Percentiles rank a stretch among this genome's conserved stretches.
These are phyloP conservation scores for Ctenicera cuprea DNA, from an alignment of 2,888 invertebrate species.

Conservation along the genomic window DNA sequence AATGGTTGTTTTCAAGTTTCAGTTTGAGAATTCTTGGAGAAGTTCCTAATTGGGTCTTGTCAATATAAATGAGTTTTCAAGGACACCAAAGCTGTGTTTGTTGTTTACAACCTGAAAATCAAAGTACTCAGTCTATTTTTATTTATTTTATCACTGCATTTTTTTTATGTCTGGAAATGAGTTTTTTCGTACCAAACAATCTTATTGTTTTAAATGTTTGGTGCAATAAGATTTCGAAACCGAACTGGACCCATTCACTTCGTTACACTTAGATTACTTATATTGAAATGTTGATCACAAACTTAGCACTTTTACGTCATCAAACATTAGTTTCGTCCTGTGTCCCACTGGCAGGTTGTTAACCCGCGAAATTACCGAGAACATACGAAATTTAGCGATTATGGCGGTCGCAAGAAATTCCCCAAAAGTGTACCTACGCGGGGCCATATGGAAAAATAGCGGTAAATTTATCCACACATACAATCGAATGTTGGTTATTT, in stretches of 20 bases:
- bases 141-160: no score
- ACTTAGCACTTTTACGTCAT: conserved; percentile 55
- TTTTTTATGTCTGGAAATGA: no score
- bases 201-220: background rate
- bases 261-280: conserved; percentile 33
- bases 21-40: background rate
- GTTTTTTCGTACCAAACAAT: no score
- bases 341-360: conserved; percentile 55
- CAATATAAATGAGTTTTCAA: background rate
- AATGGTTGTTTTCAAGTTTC: background rate
- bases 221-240: conserved; percentile 10
- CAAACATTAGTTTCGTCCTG: conserved; percentile 53
- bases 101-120: background rate
- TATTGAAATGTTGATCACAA: conserved; percentile 45
- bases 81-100: background rate
- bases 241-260: conserved; percentile 39
- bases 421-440: conserved; percentile 20
- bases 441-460: conserved; percentile 25
- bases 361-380: conserved; percentile 46
- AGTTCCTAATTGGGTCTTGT: background rate
- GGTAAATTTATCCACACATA: conserved; percentile 28
- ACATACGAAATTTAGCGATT: conserved; percentile 39
- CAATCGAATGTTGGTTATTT: conserved; percentile 20
- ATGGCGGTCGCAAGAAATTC: conserved; percentile 19
- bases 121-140: background rate